phyloP scores from a whole-genome alignment of 1,140 invertebrate genomes.

The Linepithema humile region DNA sequence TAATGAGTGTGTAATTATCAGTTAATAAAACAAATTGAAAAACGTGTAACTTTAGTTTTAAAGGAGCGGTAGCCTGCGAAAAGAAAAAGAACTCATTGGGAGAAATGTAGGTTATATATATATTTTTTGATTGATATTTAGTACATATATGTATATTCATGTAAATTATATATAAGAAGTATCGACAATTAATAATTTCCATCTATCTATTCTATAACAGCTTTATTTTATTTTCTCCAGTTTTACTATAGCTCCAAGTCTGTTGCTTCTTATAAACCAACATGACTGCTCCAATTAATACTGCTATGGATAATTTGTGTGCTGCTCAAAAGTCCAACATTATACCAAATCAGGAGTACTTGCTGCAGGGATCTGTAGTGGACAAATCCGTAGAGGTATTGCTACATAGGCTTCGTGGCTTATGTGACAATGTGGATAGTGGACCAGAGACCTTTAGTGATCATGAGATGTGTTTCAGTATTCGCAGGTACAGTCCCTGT shows the following conservation, averaged over 20 bases:
- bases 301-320: conserved; percentile 91
- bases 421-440: conserved; percentile 97
- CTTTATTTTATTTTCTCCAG: not conserved
- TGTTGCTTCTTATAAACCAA: conserved; percentile 21
- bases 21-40: no score
- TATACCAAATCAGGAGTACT: conserved; percentile 95
- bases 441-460: conserved; percentile 96
- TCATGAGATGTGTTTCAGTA: conserved; percentile 93
- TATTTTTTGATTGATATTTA: no score
- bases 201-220: not conserved
- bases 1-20: no score
- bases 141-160: no score
- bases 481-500: conserved; percentile 86
- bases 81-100: no score
- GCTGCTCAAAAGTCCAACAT: conserved; percentile 93
- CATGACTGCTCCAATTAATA: conserved; percentile 85
- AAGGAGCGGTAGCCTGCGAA: no score
- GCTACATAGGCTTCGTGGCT: conserved; percentile 94
- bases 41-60: no score
- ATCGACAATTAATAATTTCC: not conserved
- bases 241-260: not conserved
- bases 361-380: conserved; percentile 95
- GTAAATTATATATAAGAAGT: not conserved
- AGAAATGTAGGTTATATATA: no score
- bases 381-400: conserved; percentile 97